These are phyloP conservation scores for Notoglanidium macrostoma DNA, from an alignment of 2,797 vertebrate genomes.

Conservation along the genomic window DNA sequence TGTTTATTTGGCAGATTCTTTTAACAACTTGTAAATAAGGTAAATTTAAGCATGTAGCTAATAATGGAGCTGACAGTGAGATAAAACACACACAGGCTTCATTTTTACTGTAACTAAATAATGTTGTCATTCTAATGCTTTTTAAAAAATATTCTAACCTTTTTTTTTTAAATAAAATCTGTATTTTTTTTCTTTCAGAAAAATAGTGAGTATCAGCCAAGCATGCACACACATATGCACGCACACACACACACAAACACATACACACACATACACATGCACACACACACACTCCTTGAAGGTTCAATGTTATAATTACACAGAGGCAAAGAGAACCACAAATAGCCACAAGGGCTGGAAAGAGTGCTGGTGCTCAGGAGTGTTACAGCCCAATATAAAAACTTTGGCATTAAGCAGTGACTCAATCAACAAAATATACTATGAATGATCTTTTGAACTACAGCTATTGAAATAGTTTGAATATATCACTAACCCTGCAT, in stretches of 20 bases:
- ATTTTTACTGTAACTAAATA: neutral
- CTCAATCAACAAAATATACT: neutral
- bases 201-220: neutral
- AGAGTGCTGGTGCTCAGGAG: constrained; percentile 4
- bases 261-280: neutral
- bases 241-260: neutral
- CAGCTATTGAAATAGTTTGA: constrained; percentile 4
- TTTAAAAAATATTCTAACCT: neutral
- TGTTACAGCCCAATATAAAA: constrained; percentile 1
- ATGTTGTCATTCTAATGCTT: neutral
- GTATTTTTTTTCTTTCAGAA: neutral
- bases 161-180: neutral
- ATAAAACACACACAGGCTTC: neutral
- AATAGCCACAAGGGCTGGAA: neutral
- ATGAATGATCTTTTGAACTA: neutral
- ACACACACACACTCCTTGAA: neutral
- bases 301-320: neutral
- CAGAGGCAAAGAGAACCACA: neutral
- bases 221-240: neutral
- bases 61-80: neutral
- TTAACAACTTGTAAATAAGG: neutral
- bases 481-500: neutral
- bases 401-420: neutral
- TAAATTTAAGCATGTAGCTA: neutral
- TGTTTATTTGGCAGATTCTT: neutral